Evolutionary conservation across 1,140 invertebrate genomes (phyloP), one percentile per base, ranked within the genome.

Genomic region (Penaeus chinensis): DNA sequence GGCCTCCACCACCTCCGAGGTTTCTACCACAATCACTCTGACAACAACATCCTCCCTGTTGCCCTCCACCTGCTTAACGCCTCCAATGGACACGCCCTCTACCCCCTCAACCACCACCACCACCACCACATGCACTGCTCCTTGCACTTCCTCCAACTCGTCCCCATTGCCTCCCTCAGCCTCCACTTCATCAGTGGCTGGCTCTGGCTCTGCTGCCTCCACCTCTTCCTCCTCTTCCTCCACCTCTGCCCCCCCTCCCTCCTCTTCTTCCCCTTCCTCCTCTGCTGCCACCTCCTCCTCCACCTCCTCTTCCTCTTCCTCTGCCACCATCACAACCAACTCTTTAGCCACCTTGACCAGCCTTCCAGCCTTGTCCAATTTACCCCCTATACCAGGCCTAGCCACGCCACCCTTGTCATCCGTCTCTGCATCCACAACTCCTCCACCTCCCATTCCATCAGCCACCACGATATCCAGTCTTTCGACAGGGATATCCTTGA

Each of bases 131-230:
- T 87, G 79, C 10, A 87, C 78, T 27, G 77, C 91, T 86, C n/a
- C 90, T 90, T 90, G 66, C 84, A 65, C 89, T 71, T 54, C 84
- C n/a, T 80, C 88, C 19, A 78, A 77, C 24, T 76, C 83, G 22
- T 85, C 85, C 19, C 85, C 80, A 18, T 42, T 63, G 19, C 61
- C 71, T 37, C 65, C 89, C 32, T 84, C 84, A 19, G 66, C 83
- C 79, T 62, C 77, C 79, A 85, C 82, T 47, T 82, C 83, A 62
- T 62, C 66, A 37, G 62, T 65, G 54, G 7, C 81, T 69, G 62
- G 54, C 85, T 13, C 65, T n/a, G 81, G n/a, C 61, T 24, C 77
- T 54, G 61, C 62, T 16, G 37, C 27, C 61, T 22, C 19, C 20
- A 20, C 54, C 20, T n/a, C 37, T 61, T 37, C 54, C 69, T 5